phyloP scores from a whole-genome alignment of 2,113 vertebrate genomes.

The Potamarius usumacintae region DNA sequence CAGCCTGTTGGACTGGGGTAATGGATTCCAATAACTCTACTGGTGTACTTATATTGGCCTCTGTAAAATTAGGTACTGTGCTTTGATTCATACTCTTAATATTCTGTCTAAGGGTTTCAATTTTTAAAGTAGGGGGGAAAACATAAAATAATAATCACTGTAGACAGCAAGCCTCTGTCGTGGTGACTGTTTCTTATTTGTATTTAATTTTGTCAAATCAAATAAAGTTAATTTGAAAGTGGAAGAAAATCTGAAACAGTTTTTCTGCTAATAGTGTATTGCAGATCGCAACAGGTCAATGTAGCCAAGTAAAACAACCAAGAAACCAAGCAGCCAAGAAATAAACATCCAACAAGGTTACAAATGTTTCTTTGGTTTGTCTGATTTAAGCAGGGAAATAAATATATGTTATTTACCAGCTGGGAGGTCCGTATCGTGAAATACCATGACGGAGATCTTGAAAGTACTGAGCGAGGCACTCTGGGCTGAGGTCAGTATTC shows the following conservation, averaged over 20 bases:
- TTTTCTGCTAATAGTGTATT: background rate
- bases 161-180: background rate
- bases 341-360: background rate
- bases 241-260: background rate
- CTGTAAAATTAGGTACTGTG: background rate
- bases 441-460: too few species aligned
- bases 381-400: background rate
- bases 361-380: conserved; percentile 4
- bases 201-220: background rate
- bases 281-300: background rate
- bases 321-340: background rate
- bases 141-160: background rate
- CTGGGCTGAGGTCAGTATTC: too few species aligned
- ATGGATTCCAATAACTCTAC: background rate
- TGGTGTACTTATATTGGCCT: background rate
- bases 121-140: background rate
- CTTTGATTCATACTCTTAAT: background rate
- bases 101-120: background rate
- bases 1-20: background rate
- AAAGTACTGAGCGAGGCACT: too few species aligned
- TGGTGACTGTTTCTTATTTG: background rate
- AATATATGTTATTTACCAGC: too few species aligned
- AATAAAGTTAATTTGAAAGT: background rate
- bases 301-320: background rate
- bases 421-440: too few species aligned